Conservation (phyloP, 2,888 invertebrate species). For the Catocala fraxini region DNA sequence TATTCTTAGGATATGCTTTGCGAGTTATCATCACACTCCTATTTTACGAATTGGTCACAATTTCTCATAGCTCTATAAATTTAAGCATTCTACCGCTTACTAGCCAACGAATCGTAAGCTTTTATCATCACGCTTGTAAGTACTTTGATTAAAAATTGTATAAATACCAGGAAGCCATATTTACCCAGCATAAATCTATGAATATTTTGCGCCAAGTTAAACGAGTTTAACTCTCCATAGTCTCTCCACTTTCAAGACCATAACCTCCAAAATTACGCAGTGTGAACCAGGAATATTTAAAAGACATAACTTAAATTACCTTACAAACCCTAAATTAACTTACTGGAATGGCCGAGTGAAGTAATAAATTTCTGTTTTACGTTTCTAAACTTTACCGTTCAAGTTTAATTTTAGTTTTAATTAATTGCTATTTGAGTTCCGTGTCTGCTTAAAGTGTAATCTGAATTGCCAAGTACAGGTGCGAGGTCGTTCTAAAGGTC, state of each 20-base stretch:
- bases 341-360: constrained; percentile 6
- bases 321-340: constrained; percentile 27
- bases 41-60: no score
- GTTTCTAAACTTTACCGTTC: constrained; percentile 21
- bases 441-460: constrained; percentile 24
- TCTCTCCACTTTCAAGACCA: neutral
- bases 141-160: no score
- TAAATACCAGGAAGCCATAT: no score
- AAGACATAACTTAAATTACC: constrained; percentile 24
- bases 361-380: constrained; percentile 30
- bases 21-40: no score
- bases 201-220: neutral
- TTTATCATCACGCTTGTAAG: no score
- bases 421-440: constrained; percentile 27
- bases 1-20: no score
- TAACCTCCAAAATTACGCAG: neutral
- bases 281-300: constrained; percentile 1
- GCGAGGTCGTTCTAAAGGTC: constrained; percentile 10
- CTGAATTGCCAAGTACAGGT: constrained; percentile 2
- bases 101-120: no score
- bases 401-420: constrained; percentile 32
- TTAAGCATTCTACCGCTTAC: no score
- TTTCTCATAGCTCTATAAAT: no score
- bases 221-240: neutral
- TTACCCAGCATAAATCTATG: neutral